Conservation (phyloP, 2,888 invertebrate genomes). For the Mimachlamys varia region DNA sequence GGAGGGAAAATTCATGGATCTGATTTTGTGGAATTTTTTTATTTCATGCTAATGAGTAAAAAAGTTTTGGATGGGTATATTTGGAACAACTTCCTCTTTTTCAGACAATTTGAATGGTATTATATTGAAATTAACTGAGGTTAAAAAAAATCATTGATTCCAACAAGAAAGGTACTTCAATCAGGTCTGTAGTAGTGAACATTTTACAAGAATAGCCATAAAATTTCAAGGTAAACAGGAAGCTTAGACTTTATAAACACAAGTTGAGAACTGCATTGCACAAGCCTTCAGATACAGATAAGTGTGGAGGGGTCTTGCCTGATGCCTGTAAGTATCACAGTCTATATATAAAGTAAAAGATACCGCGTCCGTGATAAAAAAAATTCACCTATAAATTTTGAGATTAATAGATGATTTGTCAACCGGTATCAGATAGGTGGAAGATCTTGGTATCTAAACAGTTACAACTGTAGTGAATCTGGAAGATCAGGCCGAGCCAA, state of each 20-base stretch:
- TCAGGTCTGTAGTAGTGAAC: neutral
- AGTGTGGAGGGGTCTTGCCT: constrained; percentile 4
- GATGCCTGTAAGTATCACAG: neutral
- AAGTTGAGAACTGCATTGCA: neutral
- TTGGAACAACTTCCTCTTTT: constrained; percentile 7
- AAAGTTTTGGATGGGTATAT: neutral
- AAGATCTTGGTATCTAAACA: constrained; percentile 12
- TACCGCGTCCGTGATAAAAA: neutral
- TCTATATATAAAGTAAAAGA: constrained; percentile 19
- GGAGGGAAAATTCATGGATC: neutral
- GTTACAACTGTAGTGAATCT: constrained; percentile 31
- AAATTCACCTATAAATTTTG: constrained; percentile 34
- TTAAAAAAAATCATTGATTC: neutral
- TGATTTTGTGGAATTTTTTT: neutral
- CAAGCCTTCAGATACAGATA: neutral
- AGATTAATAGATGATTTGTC: constrained; percentile 36
- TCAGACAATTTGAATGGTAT: neutral
- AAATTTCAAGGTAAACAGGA: neutral
- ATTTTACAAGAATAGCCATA: neutral
- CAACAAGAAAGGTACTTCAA: neutral
- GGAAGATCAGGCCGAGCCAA: neutral
- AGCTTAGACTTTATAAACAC: neutral
- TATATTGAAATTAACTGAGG: neutral
- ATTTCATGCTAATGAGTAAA: neutral
- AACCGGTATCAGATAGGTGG: constrained; percentile 34